Evolutionary conservation across 2,888 invertebrate genomes (phyloP), one percentile per base, ranked within the genome.

Genomic region (Dione vanillae): DNA sequence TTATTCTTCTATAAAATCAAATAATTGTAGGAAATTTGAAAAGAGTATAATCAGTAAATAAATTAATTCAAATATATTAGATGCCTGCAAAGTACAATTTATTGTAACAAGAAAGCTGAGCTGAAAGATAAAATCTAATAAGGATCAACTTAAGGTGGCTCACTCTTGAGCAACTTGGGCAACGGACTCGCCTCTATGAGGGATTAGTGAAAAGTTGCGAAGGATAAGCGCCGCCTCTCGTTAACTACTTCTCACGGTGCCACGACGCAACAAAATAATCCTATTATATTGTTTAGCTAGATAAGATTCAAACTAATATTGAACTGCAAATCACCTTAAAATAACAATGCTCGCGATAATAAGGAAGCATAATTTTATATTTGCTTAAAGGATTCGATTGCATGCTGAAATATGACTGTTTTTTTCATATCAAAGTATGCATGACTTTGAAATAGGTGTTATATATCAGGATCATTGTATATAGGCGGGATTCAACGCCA

Each of bases 181-280:
- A 37, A 62, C 51, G 16, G 54, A 69, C 62, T 69, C 62, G 69
- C 52, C 65, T 68, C 70, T 62, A 62, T 67, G 64, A 66, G 64
- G 67, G 72, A 72, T 72, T 72, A 72, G 58, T 59, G 49, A 66
- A 64, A 67, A 72, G 72, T 72, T 72, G 67, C 45, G 59, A 70
- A 69, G 72, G 72, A 67, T 72, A 70, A 72, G 67, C 56, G 67
- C 64, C 67, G 20, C 49, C 67, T 54, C 67, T 67, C 66, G 56
- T 72, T 67, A 70, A 69, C 69, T 69, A 56, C 66, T 61, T 69
- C 61, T 54, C 72, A 43, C 47, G 43, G 72, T 64, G 37, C 56
- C 37, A 37, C 59, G 72, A 67, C 52, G 66, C 64, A 69, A 52
- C 43, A 40, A 43, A 65, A 67, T 70, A 70, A 70, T 72, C 70